Conservation (phyloP, 1,140 invertebrate species). For the Druon quercuslanigerum region DNA sequence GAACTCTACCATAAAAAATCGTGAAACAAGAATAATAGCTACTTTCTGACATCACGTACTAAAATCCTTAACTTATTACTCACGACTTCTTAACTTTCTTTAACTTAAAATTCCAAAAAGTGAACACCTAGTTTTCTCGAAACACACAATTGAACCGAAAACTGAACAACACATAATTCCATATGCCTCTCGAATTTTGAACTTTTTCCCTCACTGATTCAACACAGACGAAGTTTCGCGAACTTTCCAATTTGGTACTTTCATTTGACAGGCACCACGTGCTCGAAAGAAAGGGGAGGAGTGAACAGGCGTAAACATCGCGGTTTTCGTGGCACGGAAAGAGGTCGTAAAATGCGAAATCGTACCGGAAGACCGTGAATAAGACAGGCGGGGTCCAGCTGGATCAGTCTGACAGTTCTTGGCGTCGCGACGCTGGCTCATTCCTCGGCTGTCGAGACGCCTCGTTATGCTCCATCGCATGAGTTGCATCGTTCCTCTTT, state of each 20-base stretch:
- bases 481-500: constrained; percentile 62
- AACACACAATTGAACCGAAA: background rate
- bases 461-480: constrained; percentile 73
- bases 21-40: no score
- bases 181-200: background rate
- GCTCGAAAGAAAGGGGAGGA: constrained; percentile 7
- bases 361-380: constrained; percentile 61
- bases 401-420: constrained; percentile 52
- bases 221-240: background rate
- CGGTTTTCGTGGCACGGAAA: background rate
- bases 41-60: background rate
- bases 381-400: constrained; percentile 42
- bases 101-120: background rate
- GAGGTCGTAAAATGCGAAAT: constrained; percentile 30
- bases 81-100: background rate
- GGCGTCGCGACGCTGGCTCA: constrained; percentile 45
- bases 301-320: background rate
- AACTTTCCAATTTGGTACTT: constrained; percentile 15
- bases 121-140: background rate
- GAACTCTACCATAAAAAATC: no score
- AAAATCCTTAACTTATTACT: constrained; percentile 3
- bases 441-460: constrained; percentile 59
- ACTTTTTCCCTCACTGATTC: background rate
- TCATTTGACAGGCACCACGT: constrained; percentile 16
- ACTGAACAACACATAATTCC: background rate